phyloP scores from a whole-genome alignment of 2,888 invertebrate genomes.

The Pimpla rufipes region DNA sequence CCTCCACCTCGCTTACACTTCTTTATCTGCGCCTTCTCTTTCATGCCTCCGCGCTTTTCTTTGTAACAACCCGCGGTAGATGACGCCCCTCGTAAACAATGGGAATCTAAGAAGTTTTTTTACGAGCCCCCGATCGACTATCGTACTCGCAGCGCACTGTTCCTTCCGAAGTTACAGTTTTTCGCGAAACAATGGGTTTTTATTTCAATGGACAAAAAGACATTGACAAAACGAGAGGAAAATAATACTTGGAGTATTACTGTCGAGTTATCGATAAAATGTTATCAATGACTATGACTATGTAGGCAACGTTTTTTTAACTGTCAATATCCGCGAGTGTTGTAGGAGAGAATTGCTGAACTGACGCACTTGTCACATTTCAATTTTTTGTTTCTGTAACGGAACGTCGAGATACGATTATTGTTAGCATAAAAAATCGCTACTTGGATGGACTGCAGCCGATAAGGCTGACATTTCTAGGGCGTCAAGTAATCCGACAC shows the following conservation, averaged over 20 bases:
- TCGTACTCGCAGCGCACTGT: slow-evolving; percentile 20
- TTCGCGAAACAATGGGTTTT: slow-evolving; percentile 31
- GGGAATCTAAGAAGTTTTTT: slow-evolving; percentile 42
- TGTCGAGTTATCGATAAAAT: background rate
- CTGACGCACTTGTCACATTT: too few relatives aligned
- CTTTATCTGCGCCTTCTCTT: slow-evolving; percentile 25
- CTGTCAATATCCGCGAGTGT: too few relatives aligned
- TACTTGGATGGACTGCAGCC: too few relatives aligned
- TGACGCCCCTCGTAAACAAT: slow-evolving; percentile 52
- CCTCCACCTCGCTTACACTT: slow-evolving; percentile 20
- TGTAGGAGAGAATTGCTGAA: too few relatives aligned
- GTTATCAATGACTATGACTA: background rate
- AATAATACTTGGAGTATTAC: background rate
- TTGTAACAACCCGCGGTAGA: slow-evolving; percentile 13
- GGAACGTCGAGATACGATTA: too few relatives aligned
- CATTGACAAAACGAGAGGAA: background rate
- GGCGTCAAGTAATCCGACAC: too few relatives aligned
- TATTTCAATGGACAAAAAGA: slow-evolving; percentile 4
- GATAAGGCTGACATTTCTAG: too few relatives aligned
- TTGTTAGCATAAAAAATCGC: too few relatives aligned
- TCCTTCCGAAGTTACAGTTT: slow-evolving; percentile 27
- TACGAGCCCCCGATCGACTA: slow-evolving; percentile 37
- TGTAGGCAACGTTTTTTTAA: background rate
- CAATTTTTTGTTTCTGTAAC: too few relatives aligned
- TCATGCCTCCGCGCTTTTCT: slow-evolving; percentile 28